These are phyloP conservation scores for Notoglanidium macrostoma DNA, from an alignment of 2,797 vertebrate genomes.

Conservation along the genomic window DNA sequence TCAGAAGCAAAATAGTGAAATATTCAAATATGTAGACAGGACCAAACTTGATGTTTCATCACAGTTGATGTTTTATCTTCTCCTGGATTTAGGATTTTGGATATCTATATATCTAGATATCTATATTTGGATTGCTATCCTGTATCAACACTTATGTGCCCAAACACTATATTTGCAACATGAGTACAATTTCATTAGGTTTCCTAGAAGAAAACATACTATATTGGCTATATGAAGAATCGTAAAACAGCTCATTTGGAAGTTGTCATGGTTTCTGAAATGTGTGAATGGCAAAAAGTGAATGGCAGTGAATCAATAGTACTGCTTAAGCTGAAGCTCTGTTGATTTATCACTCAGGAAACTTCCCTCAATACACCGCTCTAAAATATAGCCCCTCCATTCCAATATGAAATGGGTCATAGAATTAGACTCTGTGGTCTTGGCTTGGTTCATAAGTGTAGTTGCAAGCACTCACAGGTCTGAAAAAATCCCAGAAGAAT, in stretches of 20 bases:
- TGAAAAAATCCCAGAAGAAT: conserved; percentile 4
- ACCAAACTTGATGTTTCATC: too few relatives aligned
- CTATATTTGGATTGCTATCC: neutral
- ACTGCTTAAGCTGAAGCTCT: conserved; percentile 18
- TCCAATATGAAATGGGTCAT: neutral
- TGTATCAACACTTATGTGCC: neutral
- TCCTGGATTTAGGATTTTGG: neutral
- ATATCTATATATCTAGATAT: neutral
- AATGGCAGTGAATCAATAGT: conserved; percentile 31
- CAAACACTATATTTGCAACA: neutral
- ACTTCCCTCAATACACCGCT: conserved; percentile 11
- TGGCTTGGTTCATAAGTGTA: conserved; percentile 15
- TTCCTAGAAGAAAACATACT: too few relatives aligned
- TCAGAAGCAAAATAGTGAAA: neutral
- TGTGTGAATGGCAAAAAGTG: conserved; percentile 1
- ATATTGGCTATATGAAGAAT: neutral
- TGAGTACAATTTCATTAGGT: neutral
- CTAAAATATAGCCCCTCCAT: neutral
- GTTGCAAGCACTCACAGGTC: conserved; percentile 11
- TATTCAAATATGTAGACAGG: neutral
- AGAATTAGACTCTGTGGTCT: conserved; percentile 20
- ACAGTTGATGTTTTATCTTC: neutral
- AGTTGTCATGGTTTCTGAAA: conserved; percentile 3
- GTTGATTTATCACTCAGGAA: conserved; percentile 15
- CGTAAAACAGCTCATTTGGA: neutral